Evolutionary conservation across 2,797 vertebrate species (phyloP).

Genomic region (Artibeus lituratus): DNA sequence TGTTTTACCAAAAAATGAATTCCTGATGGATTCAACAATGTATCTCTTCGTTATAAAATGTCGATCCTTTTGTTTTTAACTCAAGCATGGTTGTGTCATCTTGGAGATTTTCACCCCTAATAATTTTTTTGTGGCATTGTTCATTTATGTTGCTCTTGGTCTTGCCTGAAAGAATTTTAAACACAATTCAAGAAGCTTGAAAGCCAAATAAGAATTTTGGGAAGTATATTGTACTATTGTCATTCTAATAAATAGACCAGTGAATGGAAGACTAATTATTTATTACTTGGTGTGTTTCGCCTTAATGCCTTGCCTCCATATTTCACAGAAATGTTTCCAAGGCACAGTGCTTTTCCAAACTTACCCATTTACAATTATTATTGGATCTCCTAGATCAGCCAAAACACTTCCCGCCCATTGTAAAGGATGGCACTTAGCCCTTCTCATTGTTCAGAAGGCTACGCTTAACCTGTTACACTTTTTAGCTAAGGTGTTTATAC

Average conservation of each 20-base stretch:
- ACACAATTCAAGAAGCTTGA: slow-evolving; percentile 55
- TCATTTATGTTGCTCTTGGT: slow-evolving; percentile 66
- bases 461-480: slow-evolving; percentile 32
- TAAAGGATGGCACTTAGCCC: slow-evolving; percentile 2
- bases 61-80: slow-evolving; percentile 63
- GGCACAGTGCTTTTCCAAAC: slow-evolving; percentile 51
- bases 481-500: slow-evolving; percentile 33
- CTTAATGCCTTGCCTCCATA: slow-evolving; percentile 57
- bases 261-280: slow-evolving; percentile 59
- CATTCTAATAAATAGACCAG: slow-evolving; percentile 56
- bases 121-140: slow-evolving; percentile 53
- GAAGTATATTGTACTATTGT: slow-evolving; percentile 1
- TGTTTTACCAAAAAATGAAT: slow-evolving; percentile 68
- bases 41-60: slow-evolving; percentile 51
- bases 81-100: slow-evolving; percentile 64
- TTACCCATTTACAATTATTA: slow-evolving; percentile 50
- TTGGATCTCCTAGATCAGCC: slow-evolving; percentile 44
- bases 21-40: slow-evolving; percentile 32
- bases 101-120: slow-evolving; percentile 61
- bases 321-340: slow-evolving; percentile 51
- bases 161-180: slow-evolving; percentile 73
- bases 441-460: background rate
- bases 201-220: slow-evolving; percentile 51
- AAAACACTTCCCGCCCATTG: background rate
- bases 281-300: slow-evolving; percentile 44